These are phyloP conservation scores for Myrmophylax atrothorax DNA, from an alignment of 2,113 vertebrate genomes.

Conservation along the genomic window DNA sequence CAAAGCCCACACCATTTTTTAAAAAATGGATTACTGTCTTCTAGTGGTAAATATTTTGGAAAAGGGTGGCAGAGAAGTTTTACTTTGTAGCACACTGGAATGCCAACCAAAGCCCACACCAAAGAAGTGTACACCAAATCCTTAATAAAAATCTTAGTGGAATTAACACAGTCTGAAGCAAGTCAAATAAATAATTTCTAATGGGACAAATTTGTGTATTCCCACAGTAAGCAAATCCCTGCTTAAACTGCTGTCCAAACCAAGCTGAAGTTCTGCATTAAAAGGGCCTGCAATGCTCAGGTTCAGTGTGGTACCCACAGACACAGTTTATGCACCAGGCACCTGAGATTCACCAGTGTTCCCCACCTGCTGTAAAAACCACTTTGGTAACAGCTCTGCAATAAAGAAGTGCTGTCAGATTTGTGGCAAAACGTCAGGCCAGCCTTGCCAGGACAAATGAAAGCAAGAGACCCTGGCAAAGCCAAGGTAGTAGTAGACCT, in stretches of 20 bases:
- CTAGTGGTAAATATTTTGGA: not conserved
- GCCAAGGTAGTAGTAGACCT: not conserved
- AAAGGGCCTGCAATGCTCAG: not conserved
- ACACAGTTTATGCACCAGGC: not conserved
- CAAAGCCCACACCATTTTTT: not conserved
- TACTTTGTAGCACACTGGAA: not conserved
- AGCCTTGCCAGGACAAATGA: not conserved
- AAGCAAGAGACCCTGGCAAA: not conserved
- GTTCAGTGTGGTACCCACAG: not conserved
- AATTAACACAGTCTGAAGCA: not conserved
- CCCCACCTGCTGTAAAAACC: not conserved
- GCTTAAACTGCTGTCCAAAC: not conserved
- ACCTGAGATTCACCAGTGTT: not conserved
- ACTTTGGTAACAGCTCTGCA: not conserved
- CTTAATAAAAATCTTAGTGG: not conserved
- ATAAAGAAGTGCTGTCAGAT: not conserved
- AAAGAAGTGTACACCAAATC: not conserved
- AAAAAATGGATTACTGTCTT: not conserved
- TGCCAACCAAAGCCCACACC: not conserved
- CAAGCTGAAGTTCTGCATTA: accelerated
- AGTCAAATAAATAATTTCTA: not conserved
- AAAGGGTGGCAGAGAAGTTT: not conserved
- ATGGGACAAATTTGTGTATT: not conserved
- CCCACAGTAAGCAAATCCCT: not conserved
- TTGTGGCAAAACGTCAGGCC: not conserved